These are phyloP conservation scores for Coilia nasus DNA, from an alignment of 2,797 vertebrate species.

Conservation along the genomic window DNA sequence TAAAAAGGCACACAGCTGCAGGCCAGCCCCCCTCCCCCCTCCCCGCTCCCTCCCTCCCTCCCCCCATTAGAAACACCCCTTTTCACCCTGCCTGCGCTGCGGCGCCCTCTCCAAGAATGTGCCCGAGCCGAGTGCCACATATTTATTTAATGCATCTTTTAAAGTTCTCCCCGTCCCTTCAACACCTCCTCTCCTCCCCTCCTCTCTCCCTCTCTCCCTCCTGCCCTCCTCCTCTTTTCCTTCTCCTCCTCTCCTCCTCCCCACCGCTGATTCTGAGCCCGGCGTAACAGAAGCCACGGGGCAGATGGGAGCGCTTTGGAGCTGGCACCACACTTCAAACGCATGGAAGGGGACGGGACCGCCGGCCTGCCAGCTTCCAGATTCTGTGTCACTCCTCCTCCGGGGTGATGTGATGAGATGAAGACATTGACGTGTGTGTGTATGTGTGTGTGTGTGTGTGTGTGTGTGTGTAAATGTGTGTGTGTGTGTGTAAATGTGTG, in stretches of 20 bases:
- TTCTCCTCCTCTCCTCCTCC: neutral
- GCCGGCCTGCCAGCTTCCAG: conserved; percentile 27
- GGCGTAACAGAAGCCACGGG: conserved; percentile 25
- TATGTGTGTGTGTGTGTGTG: too few species aligned
- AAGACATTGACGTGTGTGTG: neutral
- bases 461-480: too few species aligned
- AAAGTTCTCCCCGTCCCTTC: neutral
- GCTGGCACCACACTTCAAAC: conserved; percentile 27
- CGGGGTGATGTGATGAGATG: conserved; percentile 10
- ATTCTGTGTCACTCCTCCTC: conserved; percentile 22
- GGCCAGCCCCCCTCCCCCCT: neutral
- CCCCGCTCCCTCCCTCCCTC: too few species aligned
- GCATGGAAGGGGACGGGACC: neutral
- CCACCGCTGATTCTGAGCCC: neutral
- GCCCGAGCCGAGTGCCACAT: conserved; percentile 1
- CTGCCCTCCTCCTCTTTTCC: too few species aligned
- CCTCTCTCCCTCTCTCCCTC: too few species aligned
- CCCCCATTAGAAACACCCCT: neutral
- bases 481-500: too few species aligned
- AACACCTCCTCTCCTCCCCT: too few species aligned
- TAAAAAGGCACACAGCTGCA: conserved; percentile 18
- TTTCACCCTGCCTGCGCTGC: neutral
- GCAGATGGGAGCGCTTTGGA: conserved; percentile 34
- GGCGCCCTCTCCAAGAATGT: neutral
- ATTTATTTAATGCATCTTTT: neutral